Conservation (phyloP, 2,888 invertebrate species). For the Colostygia pectinataria region DNA sequence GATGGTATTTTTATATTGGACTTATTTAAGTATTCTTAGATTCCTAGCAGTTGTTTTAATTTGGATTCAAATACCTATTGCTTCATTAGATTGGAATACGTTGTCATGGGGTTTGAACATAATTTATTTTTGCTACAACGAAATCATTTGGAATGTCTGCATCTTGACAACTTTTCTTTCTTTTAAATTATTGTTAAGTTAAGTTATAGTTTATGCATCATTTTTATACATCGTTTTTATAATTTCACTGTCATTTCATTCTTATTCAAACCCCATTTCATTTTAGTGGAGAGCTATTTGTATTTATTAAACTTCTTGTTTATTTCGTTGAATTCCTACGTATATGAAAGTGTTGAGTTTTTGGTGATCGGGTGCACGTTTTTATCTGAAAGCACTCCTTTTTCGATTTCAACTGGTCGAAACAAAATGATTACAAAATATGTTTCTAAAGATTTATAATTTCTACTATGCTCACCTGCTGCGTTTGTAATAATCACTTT, state of each 20-base stretch:
- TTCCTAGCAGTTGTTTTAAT: slow-evolving; percentile 11
- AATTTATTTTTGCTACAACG: slow-evolving; percentile 66
- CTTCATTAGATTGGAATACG: slow-evolving; percentile 59
- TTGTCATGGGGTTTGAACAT: slow-evolving; percentile 81
- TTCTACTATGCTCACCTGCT: slow-evolving; percentile 25
- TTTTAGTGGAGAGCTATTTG: slow-evolving; percentile 74
- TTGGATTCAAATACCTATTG: slow-evolving; percentile 42
- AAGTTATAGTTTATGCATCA: slow-evolving; percentile 67
- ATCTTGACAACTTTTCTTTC: slow-evolving; percentile 82
- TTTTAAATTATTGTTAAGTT: slow-evolving; percentile 53
- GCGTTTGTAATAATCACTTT: slow-evolving; percentile 73
- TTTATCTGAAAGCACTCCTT: slow-evolving; percentile 77
- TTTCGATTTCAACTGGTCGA: slow-evolving; percentile 57
- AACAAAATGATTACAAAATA: slow-evolving; percentile 51
- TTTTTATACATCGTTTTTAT: slow-evolving; percentile 52
- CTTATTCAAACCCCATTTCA: slow-evolving; percentile 82
- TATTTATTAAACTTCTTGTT: slow-evolving; percentile 40
- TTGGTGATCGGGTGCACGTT: slow-evolving; percentile 81
- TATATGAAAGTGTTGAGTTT: slow-evolving; percentile 17
- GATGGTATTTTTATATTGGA: slow-evolving; percentile 44
- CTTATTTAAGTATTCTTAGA: slow-evolving; percentile 18
- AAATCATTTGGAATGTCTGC: slow-evolving; percentile 79
- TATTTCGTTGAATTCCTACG: slow-evolving; percentile 38
- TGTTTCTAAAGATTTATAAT: slow-evolving; percentile 8
- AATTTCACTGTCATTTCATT: slow-evolving; percentile 53